These are phyloP conservation scores for Automeris io DNA, from an alignment of 2,888 invertebrate species.

Conservation along the genomic window DNA sequence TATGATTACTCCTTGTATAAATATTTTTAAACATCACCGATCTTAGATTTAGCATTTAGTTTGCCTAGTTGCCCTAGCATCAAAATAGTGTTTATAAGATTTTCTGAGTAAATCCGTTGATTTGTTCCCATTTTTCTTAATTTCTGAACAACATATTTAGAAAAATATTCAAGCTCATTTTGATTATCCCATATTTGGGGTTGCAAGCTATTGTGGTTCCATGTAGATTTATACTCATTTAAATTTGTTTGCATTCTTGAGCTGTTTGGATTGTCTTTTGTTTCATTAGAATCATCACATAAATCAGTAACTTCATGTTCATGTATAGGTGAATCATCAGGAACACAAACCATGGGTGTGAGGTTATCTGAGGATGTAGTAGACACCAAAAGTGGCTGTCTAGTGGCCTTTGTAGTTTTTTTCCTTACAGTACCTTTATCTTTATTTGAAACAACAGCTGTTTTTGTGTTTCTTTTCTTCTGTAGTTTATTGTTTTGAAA, in stretches of 20 bases:
- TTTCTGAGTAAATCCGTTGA: constrained; percentile 69
- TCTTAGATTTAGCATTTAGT: constrained; percentile 64
- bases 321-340: constrained; percentile 70
- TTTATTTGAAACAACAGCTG: constrained; percentile 33
- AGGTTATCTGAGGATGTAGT: constrained; percentile 64
- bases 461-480: constrained; percentile 41
- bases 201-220: constrained; percentile 33
- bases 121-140: constrained; percentile 68
- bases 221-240: constrained; percentile 40
- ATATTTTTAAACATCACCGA: constrained; percentile 38
- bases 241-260: constrained; percentile 34
- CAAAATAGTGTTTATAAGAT: constrained; percentile 67
- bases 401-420: constrained; percentile 52
- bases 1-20: constrained; percentile 8
- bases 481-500: not conserved
- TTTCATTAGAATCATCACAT: constrained; percentile 52
- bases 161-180: constrained; percentile 66
- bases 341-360: constrained; percentile 69
- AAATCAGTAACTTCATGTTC: constrained; percentile 65
- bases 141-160: constrained; percentile 69
- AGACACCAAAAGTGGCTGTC: constrained; percentile 62
- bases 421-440: constrained; percentile 28
- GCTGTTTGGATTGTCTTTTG: constrained; percentile 34
- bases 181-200: constrained; percentile 42
- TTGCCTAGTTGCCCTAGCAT: constrained; percentile 66